Evolutionary conservation across 2,888 invertebrate species (phyloP).

Genomic region (Uloborus plumipes): DNA sequence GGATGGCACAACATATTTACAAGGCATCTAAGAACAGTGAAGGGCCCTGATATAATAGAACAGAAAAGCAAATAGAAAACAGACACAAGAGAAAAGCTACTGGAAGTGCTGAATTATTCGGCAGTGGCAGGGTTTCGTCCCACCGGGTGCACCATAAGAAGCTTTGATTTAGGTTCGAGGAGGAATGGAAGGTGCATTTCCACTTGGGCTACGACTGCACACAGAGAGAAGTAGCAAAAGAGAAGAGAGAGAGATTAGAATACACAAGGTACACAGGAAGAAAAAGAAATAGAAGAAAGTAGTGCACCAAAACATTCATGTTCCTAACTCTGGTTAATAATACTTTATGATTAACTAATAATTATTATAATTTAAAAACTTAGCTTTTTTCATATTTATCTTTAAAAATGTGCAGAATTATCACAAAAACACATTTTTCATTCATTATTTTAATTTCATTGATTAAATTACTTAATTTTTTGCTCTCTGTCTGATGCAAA

Average conservation of each 20-base stretch:
- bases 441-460: too few relatives aligned
- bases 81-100: conserved; percentile 47
- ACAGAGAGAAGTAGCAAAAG: conserved; percentile 9
- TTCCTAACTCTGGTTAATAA: too few relatives aligned
- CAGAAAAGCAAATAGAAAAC: conserved; percentile 22
- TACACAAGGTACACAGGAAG: neutral
- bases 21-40: neutral
- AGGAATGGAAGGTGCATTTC: conserved; percentile 64
- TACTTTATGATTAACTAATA: too few relatives aligned
- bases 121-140: conserved; percentile 40
- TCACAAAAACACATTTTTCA: too few relatives aligned
- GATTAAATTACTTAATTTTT: too few relatives aligned
- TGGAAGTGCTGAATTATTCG: conserved; percentile 63
- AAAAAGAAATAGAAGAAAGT: neutral
- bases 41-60: conserved; percentile 33
- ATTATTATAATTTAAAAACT: too few relatives aligned
- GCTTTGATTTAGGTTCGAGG: conserved; percentile 54
- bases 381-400: too few relatives aligned
- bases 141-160: conserved; percentile 20
- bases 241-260: conserved; percentile 26
- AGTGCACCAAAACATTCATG: too few relatives aligned
- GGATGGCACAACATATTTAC: too few relatives aligned
- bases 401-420: too few relatives aligned
- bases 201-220: conserved; percentile 64
- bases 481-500: too few relatives aligned